Percentiles rank a stretch among this genome's conserved stretches.
Evolutionary conservation across 1,140 invertebrate species (phyloP).

Genomic region (Antheraea mylitta): DNA sequence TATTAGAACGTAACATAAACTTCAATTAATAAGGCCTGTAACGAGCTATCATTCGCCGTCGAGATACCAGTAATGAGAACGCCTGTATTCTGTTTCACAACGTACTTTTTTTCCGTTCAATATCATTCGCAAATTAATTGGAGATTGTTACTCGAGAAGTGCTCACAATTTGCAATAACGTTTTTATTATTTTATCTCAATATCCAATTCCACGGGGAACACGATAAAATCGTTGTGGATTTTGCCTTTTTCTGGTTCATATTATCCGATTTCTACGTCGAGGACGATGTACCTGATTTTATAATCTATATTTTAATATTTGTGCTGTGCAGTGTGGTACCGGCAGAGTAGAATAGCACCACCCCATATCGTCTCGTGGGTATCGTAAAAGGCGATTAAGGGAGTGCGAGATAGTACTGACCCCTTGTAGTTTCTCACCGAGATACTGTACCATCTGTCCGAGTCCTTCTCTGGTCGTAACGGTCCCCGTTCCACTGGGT

Average conservation of each 20-base stretch:
- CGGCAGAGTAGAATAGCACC: no score
- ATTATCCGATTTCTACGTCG: not conserved
- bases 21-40: conserved; percentile 53
- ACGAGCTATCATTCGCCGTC: conserved; percentile 42
- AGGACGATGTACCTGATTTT: not conserved
- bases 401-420: no score
- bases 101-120: conserved; percentile 25
- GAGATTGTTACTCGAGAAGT: conserved; percentile 29
- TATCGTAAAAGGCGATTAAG: no score
- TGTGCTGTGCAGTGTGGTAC: no score
- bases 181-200: conserved; percentile 18
- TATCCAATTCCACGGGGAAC: conserved; percentile 4
- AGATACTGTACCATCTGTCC: no score
- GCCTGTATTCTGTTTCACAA: conserved; percentile 24
- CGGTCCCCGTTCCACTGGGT: no score
- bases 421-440: no score
- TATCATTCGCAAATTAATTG: conserved; percentile 39
- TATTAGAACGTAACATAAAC: conserved; percentile 13
- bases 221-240: not conserved
- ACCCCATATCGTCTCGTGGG: no score
- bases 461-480: no score
- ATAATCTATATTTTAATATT: no score
- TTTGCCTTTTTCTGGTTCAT: not conserved
- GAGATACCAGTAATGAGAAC: conserved; percentile 30
- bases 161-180: conserved; percentile 16